Conservation (phyloP, 2,888 invertebrate species). For the Pemphredon lugubris region DNA sequence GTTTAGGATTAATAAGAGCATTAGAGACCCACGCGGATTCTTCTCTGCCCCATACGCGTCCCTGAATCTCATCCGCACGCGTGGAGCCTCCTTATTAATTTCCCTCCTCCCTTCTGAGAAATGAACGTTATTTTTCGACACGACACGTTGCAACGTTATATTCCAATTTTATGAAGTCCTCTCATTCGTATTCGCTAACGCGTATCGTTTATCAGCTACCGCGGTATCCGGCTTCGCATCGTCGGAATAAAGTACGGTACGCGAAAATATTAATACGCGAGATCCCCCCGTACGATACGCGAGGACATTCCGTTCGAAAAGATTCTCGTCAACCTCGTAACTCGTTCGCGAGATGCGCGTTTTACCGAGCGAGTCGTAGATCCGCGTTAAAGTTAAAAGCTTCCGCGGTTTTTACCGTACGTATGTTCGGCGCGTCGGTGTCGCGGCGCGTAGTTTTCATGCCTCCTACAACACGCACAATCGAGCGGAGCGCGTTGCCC, state of each 20-base stretch:
- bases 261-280: too few species aligned
- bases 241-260: too few species aligned
- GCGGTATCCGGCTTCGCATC: not conserved
- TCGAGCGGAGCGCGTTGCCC: not conserved
- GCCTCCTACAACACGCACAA: constrained; percentile 31
- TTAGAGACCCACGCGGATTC: constrained; percentile 22
- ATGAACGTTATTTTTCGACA: constrained; percentile 21
- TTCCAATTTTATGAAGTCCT: constrained; percentile 38
- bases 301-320: too few species aligned
- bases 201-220: constrained; percentile 22
- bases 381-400: too few species aligned
- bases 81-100: constrained; percentile 47
- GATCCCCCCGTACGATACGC: too few species aligned
- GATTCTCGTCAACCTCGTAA: too few species aligned
- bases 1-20: constrained; percentile 40
- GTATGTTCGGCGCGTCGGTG: too few species aligned
- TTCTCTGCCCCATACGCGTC: not conserved
- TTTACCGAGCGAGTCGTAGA: too few species aligned
- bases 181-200: constrained; percentile 17
- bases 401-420: too few species aligned
- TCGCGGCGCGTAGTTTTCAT: too few species aligned
- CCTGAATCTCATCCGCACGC: constrained; percentile 25
- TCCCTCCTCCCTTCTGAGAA: not conserved
- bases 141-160: constrained; percentile 35
- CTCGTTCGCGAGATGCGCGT: too few species aligned